Evolutionary conservation across 2,797 vertebrate species (phyloP), one percentile per base, ranked within the genome.

Genomic region (Lepus oiostolus): DNA sequence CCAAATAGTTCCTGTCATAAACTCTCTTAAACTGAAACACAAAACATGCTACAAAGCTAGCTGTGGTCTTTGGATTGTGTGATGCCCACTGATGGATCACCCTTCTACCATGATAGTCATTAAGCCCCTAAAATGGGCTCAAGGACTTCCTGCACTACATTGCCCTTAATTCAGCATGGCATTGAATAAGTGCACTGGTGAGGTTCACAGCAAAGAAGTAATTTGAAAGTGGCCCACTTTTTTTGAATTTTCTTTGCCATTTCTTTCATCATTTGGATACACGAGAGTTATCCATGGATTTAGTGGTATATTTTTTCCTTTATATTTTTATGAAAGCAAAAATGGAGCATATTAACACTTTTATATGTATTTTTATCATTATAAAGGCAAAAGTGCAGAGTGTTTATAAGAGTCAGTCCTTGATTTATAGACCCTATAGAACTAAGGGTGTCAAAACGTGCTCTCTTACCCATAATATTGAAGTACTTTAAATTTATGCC

Each of bases 221-320:
- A 68, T 90, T 95, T 94, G 82, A 26, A 93, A 22, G 21, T 63
- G 12, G 12, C 21, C 17, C 22, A 21, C 54, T 68, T 92, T 58
- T 62, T 90, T 54, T 70, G 22, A 72, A 24, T 65, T 95, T 76
- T 93, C 85, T 67, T 92, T 89, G 21, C 24, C 8, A 63, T 52
- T 52, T 79, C n/a, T 67, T 87, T 85, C n/a, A 54, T 94, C 93
- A 80, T 89, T 93, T 85, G 52, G 13, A 76, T 88, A 81, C 63
- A 14, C 7, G 82, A 63, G 58, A 96, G 60, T 74, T 90, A 84
- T 47, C 12, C n/a, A 60, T 75, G 14, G 32, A 85, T 90, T 85
- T 2, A 52, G 2, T 82, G 35, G 7, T 35, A 35, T 35, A 35
- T 9, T 74, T 93, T 89, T 87, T 91, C 28, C 63, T 94, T 89